Base-by-base conservation (phyloP, 2,888 invertebrate genomes). In the Euproctis similis region DNA sequence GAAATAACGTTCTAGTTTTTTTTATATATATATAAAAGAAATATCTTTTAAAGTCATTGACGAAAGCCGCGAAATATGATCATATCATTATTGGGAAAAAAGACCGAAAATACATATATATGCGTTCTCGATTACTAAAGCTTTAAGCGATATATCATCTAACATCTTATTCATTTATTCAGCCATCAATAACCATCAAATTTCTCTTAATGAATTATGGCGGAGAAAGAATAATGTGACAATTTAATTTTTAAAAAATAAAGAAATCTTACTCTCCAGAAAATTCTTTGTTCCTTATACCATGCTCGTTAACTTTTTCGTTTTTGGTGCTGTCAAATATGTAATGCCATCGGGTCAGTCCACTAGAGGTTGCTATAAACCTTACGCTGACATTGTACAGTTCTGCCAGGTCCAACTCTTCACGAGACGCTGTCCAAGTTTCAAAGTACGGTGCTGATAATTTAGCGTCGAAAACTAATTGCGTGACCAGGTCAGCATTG, bases 301-400 rank as follows among this genome's bases (percentile, higher is more conserved):
- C 84, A 24, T 55, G 42, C 21, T 75, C 74, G 30, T 72, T 61
- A 0, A 84, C 77, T 12, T 50, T 38, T 37, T 84, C 84, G 35
- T 87, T 87, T 50, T 89, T 89, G 9, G 85, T 73, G 20, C 87
- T 84, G 19, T 88, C 88, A 32, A 85, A 86, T 23, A 92, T 87
- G 46, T 92, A 90, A 64, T 95, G 92, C 95, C 96, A 96, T 28
- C 95, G 86, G 0, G 95, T 95, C 1, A 96, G 74, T 0, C 96
- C 96, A 57, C 95, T 95, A 68, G 95, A 92, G 0, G 96, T 96
- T 0, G 95, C 92, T 12, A 95, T 90, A 64, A 94, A 96, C 3
- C 94, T 86, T 9, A 94, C 74, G 21, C 90, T 90, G 2, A 92
- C 92, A 40, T 92, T 90, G 54, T 93, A 95, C 22, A 77, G 71